A percentile compares a stretch with the other conserved stretches of the same genome.
Evolutionary conservation across 2,113 vertebrate species (phyloP).

Genomic region (Aegypius monachus): DNA sequence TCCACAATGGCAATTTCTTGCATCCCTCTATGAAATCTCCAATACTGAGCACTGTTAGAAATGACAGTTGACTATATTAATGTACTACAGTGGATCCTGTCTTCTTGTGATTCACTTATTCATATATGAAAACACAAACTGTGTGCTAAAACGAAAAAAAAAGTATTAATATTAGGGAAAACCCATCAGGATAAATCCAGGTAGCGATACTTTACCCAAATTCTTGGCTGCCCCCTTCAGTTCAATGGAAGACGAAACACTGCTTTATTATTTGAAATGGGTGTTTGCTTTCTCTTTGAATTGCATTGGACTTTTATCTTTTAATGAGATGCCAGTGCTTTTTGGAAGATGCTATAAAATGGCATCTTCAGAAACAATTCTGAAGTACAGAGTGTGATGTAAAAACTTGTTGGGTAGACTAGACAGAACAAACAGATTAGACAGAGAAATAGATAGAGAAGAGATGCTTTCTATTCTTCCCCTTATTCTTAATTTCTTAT

Average conservation of each 20-base stretch:
- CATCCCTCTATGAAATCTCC: background rate
- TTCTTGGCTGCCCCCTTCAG: conserved; percentile 76
- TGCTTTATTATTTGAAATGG: background rate
- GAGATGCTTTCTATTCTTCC: background rate
- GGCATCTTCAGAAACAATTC: conserved; percentile 46
- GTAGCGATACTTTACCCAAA: conserved; percentile 18
- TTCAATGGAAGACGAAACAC: conserved; percentile 13
- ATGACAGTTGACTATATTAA: background rate
- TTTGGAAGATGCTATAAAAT: background rate
- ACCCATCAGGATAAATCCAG: background rate
- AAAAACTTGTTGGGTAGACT: background rate
- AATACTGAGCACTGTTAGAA: background rate
- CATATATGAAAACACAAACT: conserved; percentile 53
- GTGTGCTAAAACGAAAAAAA: background rate
- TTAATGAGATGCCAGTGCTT: conserved; percentile 46
- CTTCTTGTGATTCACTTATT: conserved; percentile 37
- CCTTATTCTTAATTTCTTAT: conserved; percentile 18
- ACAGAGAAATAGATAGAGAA: background rate
- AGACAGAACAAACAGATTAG: conserved; percentile 29
- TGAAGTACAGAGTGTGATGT: background rate
- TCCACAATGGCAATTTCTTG: background rate
- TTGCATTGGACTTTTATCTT: conserved; percentile 40
- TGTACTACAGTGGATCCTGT: background rate
- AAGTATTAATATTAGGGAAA: conserved; percentile 11
- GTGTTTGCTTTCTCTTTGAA: conserved; percentile 38